Base-by-base conservation (phyloP, 1,140 invertebrate species). In the Drosophila pallidifrons region DNA sequence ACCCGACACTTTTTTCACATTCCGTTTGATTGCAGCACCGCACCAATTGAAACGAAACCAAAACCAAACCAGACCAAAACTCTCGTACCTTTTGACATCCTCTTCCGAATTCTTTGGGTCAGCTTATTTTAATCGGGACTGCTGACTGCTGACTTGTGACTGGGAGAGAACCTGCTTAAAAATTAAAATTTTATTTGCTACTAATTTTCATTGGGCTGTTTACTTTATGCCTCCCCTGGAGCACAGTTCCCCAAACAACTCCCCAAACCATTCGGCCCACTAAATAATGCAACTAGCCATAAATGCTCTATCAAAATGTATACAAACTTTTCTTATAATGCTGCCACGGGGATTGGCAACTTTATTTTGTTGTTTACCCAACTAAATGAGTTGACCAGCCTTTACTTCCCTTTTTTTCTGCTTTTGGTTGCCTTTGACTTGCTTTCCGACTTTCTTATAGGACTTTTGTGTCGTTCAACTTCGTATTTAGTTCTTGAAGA, bases 111-210 rank as follows among this genome's bases (percentile, higher is more conserved):
- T 60, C 41, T 45, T 38, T 49, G 63, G 69, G 61, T 73, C 57
- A 55, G 45, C 32, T 38, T 38, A 45, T 55, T 55, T 67, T 38
- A 10, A 10, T 2, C 8, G 32, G 3, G 65, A 20, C 20, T 20
- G 20, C 20, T 3, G 20, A 20, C 20, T 20, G 20, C 20, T 20
- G 20, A 20, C 16, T 20, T 1, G 2, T 2, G 2, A 25, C 20
- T 25, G 45, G 3, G 35, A 38, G 8, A 10, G 35, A 10, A 10
- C 7, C 58, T 64, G 66, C 16, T 66, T 65, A 70, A 73, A 82
- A 74, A 77, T 82, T 77, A 61, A 80, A 74, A 83, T 80, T 77
- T 67, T 75, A 71, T 79, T 77, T 83, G 51, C 46, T 43, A 65
- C 61, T 77, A 79, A 83, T 82, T 77, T 82, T 49, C 45, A 60